phyloP scores from a whole-genome alignment of 2,888 invertebrate genomes.

The Scotopteryx bipunctaria region DNA sequence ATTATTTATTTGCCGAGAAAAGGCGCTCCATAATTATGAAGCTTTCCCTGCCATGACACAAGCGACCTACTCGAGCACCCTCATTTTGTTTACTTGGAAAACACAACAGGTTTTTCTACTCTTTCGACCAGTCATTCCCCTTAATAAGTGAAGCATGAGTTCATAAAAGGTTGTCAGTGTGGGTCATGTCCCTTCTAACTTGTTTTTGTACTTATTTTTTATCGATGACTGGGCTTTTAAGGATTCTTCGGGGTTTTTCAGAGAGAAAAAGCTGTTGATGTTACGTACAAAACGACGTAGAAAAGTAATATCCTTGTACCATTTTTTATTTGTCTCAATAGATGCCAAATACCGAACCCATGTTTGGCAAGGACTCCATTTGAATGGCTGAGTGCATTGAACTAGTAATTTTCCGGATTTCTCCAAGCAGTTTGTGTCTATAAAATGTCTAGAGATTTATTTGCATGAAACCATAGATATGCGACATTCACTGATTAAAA shows the following conservation, averaged over 20 bases:
- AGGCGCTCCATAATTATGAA: constrained; percentile 6
- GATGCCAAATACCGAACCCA: no score
- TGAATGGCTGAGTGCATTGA: no score
- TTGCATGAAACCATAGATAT: no score
- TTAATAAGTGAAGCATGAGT: constrained; percentile 36
- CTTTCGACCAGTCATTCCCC: constrained; percentile 33
- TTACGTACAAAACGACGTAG: not conserved
- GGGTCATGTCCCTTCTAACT: constrained; percentile 26
- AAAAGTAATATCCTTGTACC: not conserved
- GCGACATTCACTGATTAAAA: no score
- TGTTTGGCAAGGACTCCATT: no score
- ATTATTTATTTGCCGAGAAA: constrained; percentile 13
- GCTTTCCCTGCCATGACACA: not conserved
- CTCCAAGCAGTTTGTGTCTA: no score
- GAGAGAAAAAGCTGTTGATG: not conserved
- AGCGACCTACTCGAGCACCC: constrained; percentile 18
- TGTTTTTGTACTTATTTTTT: constrained; percentile 27
- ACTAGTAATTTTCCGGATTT: no score
- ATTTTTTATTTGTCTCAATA: no score
- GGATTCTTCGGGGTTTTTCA: constrained; percentile 1
- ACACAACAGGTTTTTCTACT: constrained; percentile 32
- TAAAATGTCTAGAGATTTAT: no score
- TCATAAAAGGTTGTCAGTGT: constrained; percentile 37
- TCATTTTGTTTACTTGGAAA: constrained; percentile 31
- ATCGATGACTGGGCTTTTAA: constrained; percentile 24